Evolutionary conservation across 2,888 invertebrate species (phyloP), one percentile per base, ranked within the genome.

Genomic region (Biston stratarius): DNA sequence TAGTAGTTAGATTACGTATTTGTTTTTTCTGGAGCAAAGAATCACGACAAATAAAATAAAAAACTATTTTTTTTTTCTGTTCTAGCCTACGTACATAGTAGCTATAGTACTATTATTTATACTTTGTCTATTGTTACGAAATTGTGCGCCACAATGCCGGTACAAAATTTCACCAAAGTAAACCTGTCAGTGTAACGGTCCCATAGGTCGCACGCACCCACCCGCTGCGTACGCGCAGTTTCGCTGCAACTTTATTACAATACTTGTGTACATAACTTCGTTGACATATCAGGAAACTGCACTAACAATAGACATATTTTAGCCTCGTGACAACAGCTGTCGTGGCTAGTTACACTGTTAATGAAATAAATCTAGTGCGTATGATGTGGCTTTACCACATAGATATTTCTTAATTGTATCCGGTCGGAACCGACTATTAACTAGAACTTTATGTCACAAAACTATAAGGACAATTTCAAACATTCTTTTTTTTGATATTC

Each of bases 281-380:
- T 74, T 68, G 80, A 81, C 81, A 81, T 83, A 84, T 84, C 83
- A 83, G 79, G 83, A 80, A 81, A 80, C 81, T 74, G 24, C 80
- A 79, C 80, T 84, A 83, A 84, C 83, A 79, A 79, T 71, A 76
- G 69, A 76, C 81, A 83, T 87, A 85, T 81, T 82, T 85, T 78
- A 83, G 75, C 69, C 72, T 73, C 78, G 81, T 81, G 87, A 87
- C 85, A 84, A 80, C 77, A 61, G 70, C 80, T 81, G 88, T 84
- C 86, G 73, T 71, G 81, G 75, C 81, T 82, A 76, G 84, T 87
- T 88, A 84, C 83, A 80, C 75, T 77, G 75, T 81, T 86, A 84
- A 86, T 85, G 81, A 85, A 83, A 82, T 85, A 83, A 83, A 83
- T 77, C 78, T 74, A 71, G 14, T 55, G 52, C 47, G 47, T 53